Conservation (phyloP, 2,113 vertebrate species). For the Toxotes chatareus region DNA sequence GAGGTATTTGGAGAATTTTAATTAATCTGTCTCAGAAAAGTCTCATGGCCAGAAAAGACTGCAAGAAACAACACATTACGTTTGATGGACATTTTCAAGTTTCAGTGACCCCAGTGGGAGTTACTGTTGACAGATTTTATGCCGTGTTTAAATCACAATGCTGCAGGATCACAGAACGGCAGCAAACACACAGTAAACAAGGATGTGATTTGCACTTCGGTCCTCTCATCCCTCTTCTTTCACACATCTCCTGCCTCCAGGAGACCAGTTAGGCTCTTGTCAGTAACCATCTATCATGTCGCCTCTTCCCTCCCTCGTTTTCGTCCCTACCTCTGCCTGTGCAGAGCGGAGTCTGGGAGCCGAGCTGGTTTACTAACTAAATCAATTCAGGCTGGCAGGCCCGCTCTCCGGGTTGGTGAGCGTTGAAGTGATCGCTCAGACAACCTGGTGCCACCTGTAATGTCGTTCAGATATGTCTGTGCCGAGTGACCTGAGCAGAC, state of each 20-base stretch:
- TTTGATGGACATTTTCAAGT: background rate
- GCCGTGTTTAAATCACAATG: background rate
- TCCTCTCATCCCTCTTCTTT: background rate
- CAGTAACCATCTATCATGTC: conserved; percentile 38
- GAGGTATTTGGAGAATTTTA: background rate
- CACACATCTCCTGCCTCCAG: background rate
- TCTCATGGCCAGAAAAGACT: background rate
- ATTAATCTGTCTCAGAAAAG: background rate
- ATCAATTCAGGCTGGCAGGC: conserved; percentile 31
- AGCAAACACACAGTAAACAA: background rate
- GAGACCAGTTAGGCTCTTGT: conserved; percentile 21
- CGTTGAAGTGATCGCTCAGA: conserved; percentile 35
- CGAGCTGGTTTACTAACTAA: conserved; percentile 15
- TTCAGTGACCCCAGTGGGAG: background rate
- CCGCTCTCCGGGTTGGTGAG: conserved; percentile 8
- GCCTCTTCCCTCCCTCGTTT: conserved; percentile 9
- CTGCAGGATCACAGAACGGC: background rate
- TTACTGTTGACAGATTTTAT: background rate
- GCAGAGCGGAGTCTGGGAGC: conserved; percentile 19
- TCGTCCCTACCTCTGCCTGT: background rate
- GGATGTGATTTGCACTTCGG: background rate
- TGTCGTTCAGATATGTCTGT: conserved; percentile 3
- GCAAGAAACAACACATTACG: background rate
- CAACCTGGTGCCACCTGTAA: conserved; percentile 47
- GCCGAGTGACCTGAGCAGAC: background rate